Base-by-base conservation (phyloP, 2,113 vertebrate genomes). In the Neogale vison region DNA sequence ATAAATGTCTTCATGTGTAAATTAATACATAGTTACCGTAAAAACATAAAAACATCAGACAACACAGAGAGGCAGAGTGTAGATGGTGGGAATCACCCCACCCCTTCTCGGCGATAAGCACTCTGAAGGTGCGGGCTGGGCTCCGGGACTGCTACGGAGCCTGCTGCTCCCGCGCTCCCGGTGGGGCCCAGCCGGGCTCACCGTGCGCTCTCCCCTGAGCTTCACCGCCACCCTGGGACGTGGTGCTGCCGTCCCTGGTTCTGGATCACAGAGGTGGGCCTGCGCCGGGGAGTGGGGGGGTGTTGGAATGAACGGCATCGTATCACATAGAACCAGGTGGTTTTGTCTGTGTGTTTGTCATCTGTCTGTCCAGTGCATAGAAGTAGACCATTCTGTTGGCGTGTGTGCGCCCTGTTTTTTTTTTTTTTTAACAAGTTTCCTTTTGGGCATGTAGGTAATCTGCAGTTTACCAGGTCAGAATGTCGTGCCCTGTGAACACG, bases 21-120 rank as follows among this genome's bases (percentile, higher is more conserved):
- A 13, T 12, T 34, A 52, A 1, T 6, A 15, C 0, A 1, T 11
- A 1, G 7, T 14, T 31, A 2, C 11, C 8, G 10, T 47, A 10
- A 47, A 42, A 42, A 42, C 57, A 0, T 17, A 55, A 36, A 57
- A 18, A 6, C 3, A 2, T 93, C 24, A 39, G 72, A 59, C 11
- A 18, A 0, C n/a, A 26, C 67, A 11, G 0, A 57, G 15, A 34
- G 9, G 1, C 18, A 1, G 20, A 15, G 2, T 9, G 14, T 29
- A 14, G 55, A 5, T 6, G 4, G 57, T 15, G 11, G 24, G 5
- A n/a, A 2, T 34, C 47, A 1, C 15, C 4, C 9, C 20, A 0
- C 9, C 20, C 18, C 88, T 15, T 24, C 21, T 34, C 18, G 8
- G 55, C 1, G 47, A 14, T 10, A 0, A 26, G 4, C 1, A 1